phyloP scores from a whole-genome alignment of 2,888 invertebrate genomes.

The Caenorhabditis macrosperma region DNA sequence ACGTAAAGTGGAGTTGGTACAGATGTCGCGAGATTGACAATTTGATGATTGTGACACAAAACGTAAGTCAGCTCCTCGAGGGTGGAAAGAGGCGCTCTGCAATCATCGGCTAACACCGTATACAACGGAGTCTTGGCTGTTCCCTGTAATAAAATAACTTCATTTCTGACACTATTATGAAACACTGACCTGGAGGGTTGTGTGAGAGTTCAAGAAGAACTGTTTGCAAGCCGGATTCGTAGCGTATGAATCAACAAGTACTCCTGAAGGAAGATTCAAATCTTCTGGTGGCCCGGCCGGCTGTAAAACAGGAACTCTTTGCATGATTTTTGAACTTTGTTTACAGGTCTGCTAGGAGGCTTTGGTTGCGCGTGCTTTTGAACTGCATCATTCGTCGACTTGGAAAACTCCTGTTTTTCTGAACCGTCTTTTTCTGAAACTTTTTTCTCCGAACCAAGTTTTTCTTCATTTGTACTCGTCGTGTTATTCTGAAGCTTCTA shows the following conservation, averaged over 20 bases:
- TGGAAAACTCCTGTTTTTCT: too few species aligned
- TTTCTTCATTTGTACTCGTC: too few species aligned
- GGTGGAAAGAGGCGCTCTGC: conserved; percentile 61
- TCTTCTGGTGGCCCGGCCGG: conserved; percentile 68
- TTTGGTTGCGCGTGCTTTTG: too few species aligned
- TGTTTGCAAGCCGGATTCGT: conserved; percentile 71
- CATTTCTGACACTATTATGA: conserved; percentile 13
- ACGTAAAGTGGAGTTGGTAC: conserved; percentile 75
- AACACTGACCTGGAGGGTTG: conserved; percentile 77
- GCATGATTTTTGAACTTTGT: too few species aligned
- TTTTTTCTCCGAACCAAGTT: too few species aligned
- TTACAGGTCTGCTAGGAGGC: too few species aligned
- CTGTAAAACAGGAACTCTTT: too few species aligned
- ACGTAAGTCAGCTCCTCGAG: conserved; percentile 70
- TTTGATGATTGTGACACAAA: conserved; percentile 74
- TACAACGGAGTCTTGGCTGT: conserved; percentile 75
- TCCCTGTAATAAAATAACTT: conserved; percentile 65
- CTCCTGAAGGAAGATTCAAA: too few species aligned
- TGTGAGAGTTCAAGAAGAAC: conserved; percentile 76
- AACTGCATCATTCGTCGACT: too few species aligned
- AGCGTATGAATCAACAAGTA: too few species aligned
- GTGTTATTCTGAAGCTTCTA: too few species aligned
- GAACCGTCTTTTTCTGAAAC: too few species aligned
- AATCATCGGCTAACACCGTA: conserved; percentile 73
- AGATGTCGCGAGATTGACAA: conserved; percentile 69